These are phyloP conservation scores for Caprella mutica DNA, from an alignment of 2,888 invertebrate species.

Conservation along the genomic window DNA sequence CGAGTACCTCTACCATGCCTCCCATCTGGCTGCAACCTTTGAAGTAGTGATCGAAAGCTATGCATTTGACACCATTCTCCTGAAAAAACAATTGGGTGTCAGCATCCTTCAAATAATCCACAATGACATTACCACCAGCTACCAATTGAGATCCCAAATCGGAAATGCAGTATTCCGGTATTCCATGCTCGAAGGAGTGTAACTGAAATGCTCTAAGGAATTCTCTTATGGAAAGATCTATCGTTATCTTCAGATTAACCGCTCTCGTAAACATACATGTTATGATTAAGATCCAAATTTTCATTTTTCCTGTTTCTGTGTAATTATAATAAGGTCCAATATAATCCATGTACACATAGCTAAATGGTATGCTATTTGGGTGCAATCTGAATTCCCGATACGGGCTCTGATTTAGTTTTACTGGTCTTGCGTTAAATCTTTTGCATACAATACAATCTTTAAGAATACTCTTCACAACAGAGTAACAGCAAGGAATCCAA, in stretches of 20 bases:
- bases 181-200: not conserved
- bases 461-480: not conserved
- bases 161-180: not conserved
- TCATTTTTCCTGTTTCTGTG: not conserved
- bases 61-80: not conserved
- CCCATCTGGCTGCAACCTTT: not conserved
- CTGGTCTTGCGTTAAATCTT: not conserved
- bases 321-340: not conserved
- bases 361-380: not conserved
- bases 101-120: not conserved
- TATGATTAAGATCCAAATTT: not conserved
- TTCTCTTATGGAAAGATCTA: not conserved
- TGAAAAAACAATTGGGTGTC: not conserved
- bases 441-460: not conserved
- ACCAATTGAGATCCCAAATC: constrained; percentile 2
- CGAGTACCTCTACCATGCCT: not conserved
- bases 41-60: not conserved
- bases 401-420: not conserved
- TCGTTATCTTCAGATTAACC: not conserved
- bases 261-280: constrained; percentile 7
- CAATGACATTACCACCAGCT: not conserved
- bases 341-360: not conserved
- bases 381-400: not conserved
- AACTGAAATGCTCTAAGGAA: not conserved
- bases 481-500: constrained; percentile 1